Conservation (phyloP, 92 coral and sea anemone species). For the Chrysogorgia sp. region DNA sequence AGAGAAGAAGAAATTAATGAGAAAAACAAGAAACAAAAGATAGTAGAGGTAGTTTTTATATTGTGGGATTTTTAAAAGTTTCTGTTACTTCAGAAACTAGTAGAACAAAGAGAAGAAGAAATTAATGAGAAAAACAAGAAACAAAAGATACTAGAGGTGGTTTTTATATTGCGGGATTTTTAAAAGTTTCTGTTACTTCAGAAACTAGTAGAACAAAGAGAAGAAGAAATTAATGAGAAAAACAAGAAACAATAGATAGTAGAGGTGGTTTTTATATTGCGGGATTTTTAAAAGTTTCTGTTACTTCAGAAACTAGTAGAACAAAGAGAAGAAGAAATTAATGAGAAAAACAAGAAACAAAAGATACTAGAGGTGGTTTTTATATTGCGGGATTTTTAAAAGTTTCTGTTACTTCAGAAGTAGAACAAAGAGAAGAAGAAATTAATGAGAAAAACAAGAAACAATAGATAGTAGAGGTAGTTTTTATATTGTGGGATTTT, state of each 20-base stretch:
- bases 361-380: conserved; percentile 91
- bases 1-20: conserved; percentile 55
- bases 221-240: conserved; percentile 50
- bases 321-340: conserved; percentile 47
- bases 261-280: conserved; percentile 93
- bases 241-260: conserved; percentile 73
- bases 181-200: conserved; percentile 92
- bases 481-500: conserved; percentile 86
- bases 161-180: conserved; percentile 87
- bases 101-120: conserved; percentile 47
- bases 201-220: conserved; percentile 61
- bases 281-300: conserved; percentile 90
- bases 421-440: conserved; percentile 47
- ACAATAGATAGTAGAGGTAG: conserved; percentile 87
- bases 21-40: conserved; percentile 67
- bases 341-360: conserved; percentile 63
- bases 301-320: conserved; percentile 76
- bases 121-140: conserved; percentile 62
- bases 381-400: conserved; percentile 93
- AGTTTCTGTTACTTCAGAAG: conserved; percentile 85
- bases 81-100: conserved; percentile 78
- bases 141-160: conserved; percentile 87
- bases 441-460: conserved; percentile 62
- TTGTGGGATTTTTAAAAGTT: conserved; percentile 95
- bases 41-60: conserved; percentile 88